A percentile compares a stretch with the other conserved stretches of the same genome.
Conservation (phyloP, 2,888 invertebrate genomes). For the Xestia xanthographa region DNA sequence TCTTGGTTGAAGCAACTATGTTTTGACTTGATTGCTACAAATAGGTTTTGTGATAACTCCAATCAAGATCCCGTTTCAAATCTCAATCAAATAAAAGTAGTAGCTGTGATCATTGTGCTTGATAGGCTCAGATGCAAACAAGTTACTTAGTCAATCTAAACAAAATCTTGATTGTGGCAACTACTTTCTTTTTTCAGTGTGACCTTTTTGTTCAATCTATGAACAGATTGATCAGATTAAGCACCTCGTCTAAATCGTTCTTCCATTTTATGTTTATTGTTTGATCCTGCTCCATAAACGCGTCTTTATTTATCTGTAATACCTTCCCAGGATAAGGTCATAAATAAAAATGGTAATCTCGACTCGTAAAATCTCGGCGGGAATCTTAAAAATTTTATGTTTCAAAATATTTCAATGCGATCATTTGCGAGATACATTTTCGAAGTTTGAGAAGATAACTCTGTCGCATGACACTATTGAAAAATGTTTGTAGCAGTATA, state of each 20-base stretch:
- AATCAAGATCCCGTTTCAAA: no score
- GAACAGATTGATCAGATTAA: background rate
- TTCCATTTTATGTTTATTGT: conserved; percentile 26
- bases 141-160: no score
- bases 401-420: conserved; percentile 26
- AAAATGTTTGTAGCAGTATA: background rate
- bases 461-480: background rate
- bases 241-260: background rate
- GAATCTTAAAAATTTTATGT: conserved; percentile 27
- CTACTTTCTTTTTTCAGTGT: no score
- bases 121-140: no score
- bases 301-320: conserved; percentile 34
- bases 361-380: conserved; percentile 31
- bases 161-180: no score
- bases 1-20: no score
- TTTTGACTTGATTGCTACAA: no score
- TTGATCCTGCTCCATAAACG: conserved; percentile 23
- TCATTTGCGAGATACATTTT: conserved; percentile 18
- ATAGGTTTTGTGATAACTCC: no score
- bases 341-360: conserved; percentile 34
- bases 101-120: no score
- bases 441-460: conserved; percentile 22
- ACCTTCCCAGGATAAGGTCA: conserved; percentile 22
- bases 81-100: no score
- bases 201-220: background rate